Percentiles rank a stretch among this genome's conserved stretches.
These are phyloP conservation scores for Motacilla tschutschensis DNA, from an alignment of 2,113 vertebrate genomes.

Conservation along the genomic window DNA sequence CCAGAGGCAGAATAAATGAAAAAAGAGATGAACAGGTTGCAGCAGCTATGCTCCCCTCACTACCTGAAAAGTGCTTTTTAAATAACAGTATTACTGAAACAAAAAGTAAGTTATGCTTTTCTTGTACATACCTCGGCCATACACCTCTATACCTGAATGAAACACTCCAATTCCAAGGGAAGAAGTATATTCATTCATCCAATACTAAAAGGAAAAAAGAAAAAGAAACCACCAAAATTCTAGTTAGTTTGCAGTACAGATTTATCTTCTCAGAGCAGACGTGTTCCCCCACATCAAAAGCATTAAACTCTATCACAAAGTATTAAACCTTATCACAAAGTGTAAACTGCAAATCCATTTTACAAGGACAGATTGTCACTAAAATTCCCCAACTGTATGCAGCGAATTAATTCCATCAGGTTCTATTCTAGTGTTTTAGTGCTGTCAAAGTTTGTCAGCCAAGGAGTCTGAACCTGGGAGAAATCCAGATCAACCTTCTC, in stretches of 20 bases:
- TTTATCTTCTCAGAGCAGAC: neutral
- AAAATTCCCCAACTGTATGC: neutral
- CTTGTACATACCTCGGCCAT: constrained; percentile 89
- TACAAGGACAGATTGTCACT: neutral
- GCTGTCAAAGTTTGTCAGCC: neutral
- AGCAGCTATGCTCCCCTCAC: neutral
- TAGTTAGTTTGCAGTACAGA: neutral
- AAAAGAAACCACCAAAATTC: neutral
- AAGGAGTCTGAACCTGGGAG: neutral
- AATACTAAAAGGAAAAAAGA: constrained; percentile 80
- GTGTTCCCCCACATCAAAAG: neutral
- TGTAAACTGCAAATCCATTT: neutral
- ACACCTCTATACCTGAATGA: constrained; percentile 97
- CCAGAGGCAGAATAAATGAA: neutral
- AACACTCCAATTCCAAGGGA: constrained; percentile 97
- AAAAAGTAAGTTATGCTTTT: neutral
- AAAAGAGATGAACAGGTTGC: neutral
- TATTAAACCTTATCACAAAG: neutral
- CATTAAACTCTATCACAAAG: neutral
- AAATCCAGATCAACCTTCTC: neutral
- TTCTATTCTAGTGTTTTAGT: neutral
- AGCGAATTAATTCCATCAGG: neutral
- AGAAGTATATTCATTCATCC: constrained; percentile 99
- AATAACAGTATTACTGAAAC: neutral
- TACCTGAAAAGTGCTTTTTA: neutral